Percentiles rank a stretch among this genome's conserved stretches.
Evolutionary conservation across 1,140 invertebrate species (phyloP).

Genomic region (Drosophila arawakana): DNA sequence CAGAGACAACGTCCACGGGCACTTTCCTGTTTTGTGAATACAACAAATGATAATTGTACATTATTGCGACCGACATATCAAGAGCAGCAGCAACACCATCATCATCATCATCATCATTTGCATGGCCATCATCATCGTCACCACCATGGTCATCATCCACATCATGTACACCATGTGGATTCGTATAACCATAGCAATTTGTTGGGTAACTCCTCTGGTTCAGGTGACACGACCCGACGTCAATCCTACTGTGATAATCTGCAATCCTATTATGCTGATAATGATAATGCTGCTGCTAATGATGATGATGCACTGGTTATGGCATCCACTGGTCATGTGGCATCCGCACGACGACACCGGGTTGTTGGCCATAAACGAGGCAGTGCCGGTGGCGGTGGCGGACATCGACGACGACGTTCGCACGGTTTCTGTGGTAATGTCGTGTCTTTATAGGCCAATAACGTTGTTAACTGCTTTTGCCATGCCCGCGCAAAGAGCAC

Average conservation of each 20-base stretch:
- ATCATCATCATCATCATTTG: conserved; percentile 39
- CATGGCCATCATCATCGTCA: conserved; percentile 34
- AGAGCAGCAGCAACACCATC: not conserved
- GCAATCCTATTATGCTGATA: conserved; percentile 56
- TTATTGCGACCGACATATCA: conserved; percentile 54
- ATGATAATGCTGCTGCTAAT: conserved; percentile 51
- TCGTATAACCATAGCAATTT: conserved; percentile 58
- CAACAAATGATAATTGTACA: conserved; percentile 39
- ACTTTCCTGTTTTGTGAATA: conserved; percentile 75
- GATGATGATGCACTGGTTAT: conserved; percentile 50
- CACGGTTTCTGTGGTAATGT: conserved; percentile 68
- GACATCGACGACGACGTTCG: conserved; percentile 45
- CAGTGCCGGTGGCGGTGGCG: conserved; percentile 15
- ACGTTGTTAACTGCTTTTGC: conserved; percentile 60
- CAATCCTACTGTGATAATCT: conserved; percentile 81
- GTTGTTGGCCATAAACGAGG: conserved; percentile 46
- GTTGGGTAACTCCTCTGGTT: conserved; percentile 42
- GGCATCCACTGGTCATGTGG: conserved; percentile 36
- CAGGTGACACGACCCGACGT: conserved; percentile 66
- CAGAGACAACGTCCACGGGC: conserved; percentile 59
- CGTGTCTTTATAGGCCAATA: conserved; percentile 33
- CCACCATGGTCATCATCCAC: conserved; percentile 39
- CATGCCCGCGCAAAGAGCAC: conserved; percentile 61
- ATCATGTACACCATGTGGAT: conserved; percentile 70
- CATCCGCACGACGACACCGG: conserved; percentile 46